These are phyloP conservation scores for Pardosa pseudoannulata DNA, from an alignment of 2,888 invertebrate genomes.

Conservation along the genomic window DNA sequence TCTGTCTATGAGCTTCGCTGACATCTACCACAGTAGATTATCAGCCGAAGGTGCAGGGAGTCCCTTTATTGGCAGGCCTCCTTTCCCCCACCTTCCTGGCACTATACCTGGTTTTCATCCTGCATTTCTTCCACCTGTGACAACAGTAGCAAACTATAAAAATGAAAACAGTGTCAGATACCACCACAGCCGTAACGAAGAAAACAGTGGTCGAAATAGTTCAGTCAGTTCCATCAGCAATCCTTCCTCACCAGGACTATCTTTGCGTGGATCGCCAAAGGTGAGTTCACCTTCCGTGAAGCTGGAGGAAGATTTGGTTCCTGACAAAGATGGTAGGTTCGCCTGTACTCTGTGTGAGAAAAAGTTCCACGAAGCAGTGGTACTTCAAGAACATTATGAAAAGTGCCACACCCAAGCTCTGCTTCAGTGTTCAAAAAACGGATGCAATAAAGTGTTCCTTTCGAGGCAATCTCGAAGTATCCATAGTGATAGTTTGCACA, in stretches of 20 bases:
- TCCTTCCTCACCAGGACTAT: slow-evolving; percentile 59
- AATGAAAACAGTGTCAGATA: slow-evolving; percentile 27
- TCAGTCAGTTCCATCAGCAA: slow-evolving; percentile 68
- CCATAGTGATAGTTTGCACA: slow-evolving; percentile 82
- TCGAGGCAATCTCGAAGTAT: slow-evolving; percentile 87
- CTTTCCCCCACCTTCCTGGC: slow-evolving; percentile 59
- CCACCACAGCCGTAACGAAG: slow-evolving; percentile 24
- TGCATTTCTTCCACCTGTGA: slow-evolving; percentile 28
- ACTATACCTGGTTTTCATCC: slow-evolving; percentile 51
- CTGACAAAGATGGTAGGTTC: slow-evolving; percentile 83
- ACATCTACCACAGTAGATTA: slow-evolving; percentile 71
- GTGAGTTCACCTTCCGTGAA: slow-evolving; percentile 23
- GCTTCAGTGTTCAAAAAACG: slow-evolving; percentile 86
- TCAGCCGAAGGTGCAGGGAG: slow-evolving; percentile 61
- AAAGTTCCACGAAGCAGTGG: slow-evolving; percentile 82
- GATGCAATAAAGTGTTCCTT: slow-evolving; percentile 87
- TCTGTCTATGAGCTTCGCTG: slow-evolving; percentile 69
- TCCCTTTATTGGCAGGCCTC: slow-evolving; percentile 52
- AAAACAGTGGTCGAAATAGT: slow-evolving; percentile 51
- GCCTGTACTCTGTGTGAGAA: slow-evolving; percentile 85
- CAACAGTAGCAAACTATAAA: slow-evolving; percentile 42
- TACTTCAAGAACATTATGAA: slow-evolving; percentile 86
- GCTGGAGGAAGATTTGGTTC: slow-evolving; percentile 82
- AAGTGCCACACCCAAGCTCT: slow-evolving; percentile 83
- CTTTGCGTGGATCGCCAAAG: slow-evolving; percentile 36